Conservation (phyloP, 2,888 invertebrate genomes). For the Cerceris ruficornis region DNA sequence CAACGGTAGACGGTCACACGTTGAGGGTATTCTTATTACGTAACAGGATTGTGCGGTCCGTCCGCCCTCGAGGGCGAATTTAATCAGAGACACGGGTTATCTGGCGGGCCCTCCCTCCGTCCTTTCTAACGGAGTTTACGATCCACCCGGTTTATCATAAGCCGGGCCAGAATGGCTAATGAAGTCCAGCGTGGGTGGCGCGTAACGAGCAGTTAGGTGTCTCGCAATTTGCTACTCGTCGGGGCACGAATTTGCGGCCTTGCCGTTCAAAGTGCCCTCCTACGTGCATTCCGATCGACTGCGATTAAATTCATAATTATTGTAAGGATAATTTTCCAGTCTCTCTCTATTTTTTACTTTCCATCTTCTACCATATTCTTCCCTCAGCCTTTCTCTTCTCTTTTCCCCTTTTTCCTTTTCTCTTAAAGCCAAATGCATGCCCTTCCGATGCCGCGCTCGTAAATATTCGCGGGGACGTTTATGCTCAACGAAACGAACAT, state of each 20-base stretch:
- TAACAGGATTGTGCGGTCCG: not conserved
- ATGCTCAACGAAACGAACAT: no score
- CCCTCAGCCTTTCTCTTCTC: no score
- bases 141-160: constrained; percentile 35
- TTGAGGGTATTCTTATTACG: constrained; percentile 6
- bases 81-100: constrained; percentile 3
- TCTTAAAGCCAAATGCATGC: no score
- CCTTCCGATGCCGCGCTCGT: no score
- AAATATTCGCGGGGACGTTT: no score
- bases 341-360: no score
- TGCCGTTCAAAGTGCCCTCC: not conserved
- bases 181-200: not conserved
- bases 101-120: not conserved
- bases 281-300: not conserved
- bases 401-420: no score
- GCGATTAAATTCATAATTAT: not conserved
- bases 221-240: constrained; percentile 10
- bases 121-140: constrained; percentile 30
- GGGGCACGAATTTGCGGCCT: not conserved
- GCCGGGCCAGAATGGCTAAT: constrained; percentile 20
- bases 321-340: not conserved
- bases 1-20: not conserved
- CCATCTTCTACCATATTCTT: no score
- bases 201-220: constrained; percentile 24
- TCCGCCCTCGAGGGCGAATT: not conserved